Base-by-base conservation (phyloP, 2,113 vertebrate genomes). In the Alligator mississippiensis region DNA sequence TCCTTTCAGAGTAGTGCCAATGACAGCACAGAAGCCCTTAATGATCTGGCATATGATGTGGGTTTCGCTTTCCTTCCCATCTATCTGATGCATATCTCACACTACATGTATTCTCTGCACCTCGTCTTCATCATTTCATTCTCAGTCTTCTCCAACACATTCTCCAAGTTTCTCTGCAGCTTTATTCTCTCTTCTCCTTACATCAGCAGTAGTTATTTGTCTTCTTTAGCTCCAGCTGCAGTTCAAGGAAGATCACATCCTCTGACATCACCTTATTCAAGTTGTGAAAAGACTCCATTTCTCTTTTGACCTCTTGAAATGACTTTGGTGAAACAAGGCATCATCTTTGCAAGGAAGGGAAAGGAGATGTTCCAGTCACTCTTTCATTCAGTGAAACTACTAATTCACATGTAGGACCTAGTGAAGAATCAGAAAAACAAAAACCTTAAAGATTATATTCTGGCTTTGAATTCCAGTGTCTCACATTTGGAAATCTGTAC, bases 251-350 rank as follows among this genome's bases (percentile, higher is more conserved):
- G 25, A 66, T 10, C 34, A 47, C 16, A 74, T 0, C 34, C 19
- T 28, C 58, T 27, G 64, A 66, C 79, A 77, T 25, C 21, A 34
- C 5, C 87, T 47, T 38, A 58, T 55, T n/a, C 22, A 61, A 84
- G 27, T 25, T 84, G 80, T 22, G 70, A 92, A 74, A 18, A 4
- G 27, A 70, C 93, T 74, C 66, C 9, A 5, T 0, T 93, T 82
- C 82, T 75, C 85, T 89, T 21, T 47, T 72, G 34, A 72, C 83
- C 25, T 87, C 76, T 95, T 97, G 80, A 92, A 96, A 93, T 9
- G 24, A 93, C 54, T 89, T 60, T 87, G 77, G 93, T 62, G 76
- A 47, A 92, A 79, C 19, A 95, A 95, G 85, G 57, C 19, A 94
- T 66, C 14, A 85, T 10, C 80, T 97, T 90, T 94, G 74, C 21